Percentiles rank a stretch among this genome's conserved stretches.
These are phyloP conservation scores for Calliphora vicina DNA, from an alignment of 1,140 invertebrate genomes.

Conservation along the genomic window DNA sequence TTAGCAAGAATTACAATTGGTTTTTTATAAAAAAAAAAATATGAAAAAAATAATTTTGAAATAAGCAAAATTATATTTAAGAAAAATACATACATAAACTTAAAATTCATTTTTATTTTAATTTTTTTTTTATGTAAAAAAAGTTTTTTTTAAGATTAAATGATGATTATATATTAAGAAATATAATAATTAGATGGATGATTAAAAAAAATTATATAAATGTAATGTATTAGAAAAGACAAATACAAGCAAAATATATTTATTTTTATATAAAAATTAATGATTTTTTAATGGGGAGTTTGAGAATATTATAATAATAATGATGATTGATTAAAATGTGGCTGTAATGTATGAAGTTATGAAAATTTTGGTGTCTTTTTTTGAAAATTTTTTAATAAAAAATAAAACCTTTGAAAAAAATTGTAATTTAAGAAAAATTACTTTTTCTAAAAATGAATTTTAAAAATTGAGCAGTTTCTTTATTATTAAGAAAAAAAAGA, in stretches of 20 bases:
- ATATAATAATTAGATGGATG: constrained; percentile 25
- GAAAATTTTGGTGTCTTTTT: constrained; percentile 35
- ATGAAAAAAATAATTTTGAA: constrained; percentile 17
- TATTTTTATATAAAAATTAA: constrained; percentile 30
- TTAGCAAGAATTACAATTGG: constrained; percentile 9
- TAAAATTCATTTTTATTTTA: constrained; percentile 8
- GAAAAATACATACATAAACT: background rate
- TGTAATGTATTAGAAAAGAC: constrained; percentile 24
- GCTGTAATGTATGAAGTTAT: constrained; percentile 13
- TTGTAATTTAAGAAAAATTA: constrained; percentile 8
- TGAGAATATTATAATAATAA: constrained; percentile 27
- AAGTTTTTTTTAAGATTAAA: constrained; percentile 28
- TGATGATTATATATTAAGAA: constrained; percentile 28
- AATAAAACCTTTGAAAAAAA: constrained; percentile 16
- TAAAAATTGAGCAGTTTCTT: background rate
- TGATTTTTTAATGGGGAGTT: constrained; percentile 17
- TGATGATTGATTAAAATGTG: constrained; percentile 21
- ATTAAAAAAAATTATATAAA: constrained; percentile 31
- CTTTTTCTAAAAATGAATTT: background rate
- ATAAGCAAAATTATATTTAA: constrained; percentile 4
- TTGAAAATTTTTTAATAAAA: constrained; percentile 28
- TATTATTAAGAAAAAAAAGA: background rate
- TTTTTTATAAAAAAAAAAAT: background rate
- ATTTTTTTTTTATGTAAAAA: constrained; percentile 19
- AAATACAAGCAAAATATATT: constrained; percentile 23